These are phyloP conservation scores for Alectoris magna DNA, from an alignment of 2,797 vertebrate species.

Conservation along the genomic window DNA sequence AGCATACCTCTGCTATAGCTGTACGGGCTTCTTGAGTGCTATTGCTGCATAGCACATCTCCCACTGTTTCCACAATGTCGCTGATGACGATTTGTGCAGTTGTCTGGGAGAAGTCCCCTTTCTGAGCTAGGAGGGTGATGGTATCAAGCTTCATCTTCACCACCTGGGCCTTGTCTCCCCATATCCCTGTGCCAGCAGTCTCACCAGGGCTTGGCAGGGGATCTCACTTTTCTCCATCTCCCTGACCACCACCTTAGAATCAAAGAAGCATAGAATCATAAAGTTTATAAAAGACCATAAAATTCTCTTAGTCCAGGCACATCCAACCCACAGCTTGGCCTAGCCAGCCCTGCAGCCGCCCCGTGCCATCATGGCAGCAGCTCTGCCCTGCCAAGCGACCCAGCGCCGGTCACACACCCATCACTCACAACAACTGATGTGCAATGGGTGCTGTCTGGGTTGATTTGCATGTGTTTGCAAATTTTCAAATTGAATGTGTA, in stretches of 20 bases:
- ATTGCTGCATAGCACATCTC: slow-evolving; percentile 85
- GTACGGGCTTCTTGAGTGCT: slow-evolving; percentile 85
- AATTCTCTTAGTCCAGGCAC: neutral
- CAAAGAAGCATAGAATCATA: too few relatives aligned
- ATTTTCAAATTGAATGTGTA: too few relatives aligned
- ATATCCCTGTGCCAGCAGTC: slow-evolving; percentile 85
- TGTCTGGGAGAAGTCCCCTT: slow-evolving; percentile 85
- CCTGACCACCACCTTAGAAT: slow-evolving; percentile 81
- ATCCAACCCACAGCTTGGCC: neutral
- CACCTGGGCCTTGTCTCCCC: slow-evolving; percentile 89
- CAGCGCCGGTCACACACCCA: too few relatives aligned
- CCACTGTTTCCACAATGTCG: slow-evolving; percentile 85
- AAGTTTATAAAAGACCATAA: too few relatives aligned
- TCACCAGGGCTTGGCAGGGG: slow-evolving; percentile 87
- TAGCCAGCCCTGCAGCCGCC: too few relatives aligned
- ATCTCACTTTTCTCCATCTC: slow-evolving; percentile 82
- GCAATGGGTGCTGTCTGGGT: too few relatives aligned
- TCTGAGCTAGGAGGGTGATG: slow-evolving; percentile 83
- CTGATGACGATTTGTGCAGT: slow-evolving; percentile 83
- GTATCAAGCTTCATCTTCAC: slow-evolving; percentile 88
- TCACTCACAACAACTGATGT: too few relatives aligned
- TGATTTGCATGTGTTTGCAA: too few relatives aligned
- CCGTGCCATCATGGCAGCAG: too few relatives aligned
- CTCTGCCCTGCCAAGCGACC: too few relatives aligned
- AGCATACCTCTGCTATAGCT: slow-evolving; percentile 83